These are phyloP conservation scores for Manduca sexta DNA, from an alignment of 1,140 invertebrate genomes.

Conservation along the genomic window DNA sequence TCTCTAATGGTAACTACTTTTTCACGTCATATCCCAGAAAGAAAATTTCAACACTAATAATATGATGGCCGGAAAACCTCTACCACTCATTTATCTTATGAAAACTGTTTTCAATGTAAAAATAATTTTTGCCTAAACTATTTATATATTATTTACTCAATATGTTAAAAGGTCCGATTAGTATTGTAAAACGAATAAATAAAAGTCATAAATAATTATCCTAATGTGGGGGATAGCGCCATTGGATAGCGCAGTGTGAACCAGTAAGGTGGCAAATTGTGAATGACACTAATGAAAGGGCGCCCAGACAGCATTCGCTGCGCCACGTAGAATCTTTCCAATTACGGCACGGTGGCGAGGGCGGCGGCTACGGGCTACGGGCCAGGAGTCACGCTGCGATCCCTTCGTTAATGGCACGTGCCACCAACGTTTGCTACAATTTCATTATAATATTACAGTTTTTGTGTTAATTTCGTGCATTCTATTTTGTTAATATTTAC, in stretches of 20 bases:
- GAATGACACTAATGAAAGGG: conserved; percentile 68
- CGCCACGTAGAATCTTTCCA: conserved; percentile 59
- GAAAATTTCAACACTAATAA: too few relatives aligned
- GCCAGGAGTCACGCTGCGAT: conserved; percentile 51
- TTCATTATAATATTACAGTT: conserved; percentile 31
- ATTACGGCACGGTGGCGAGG: conserved; percentile 34
- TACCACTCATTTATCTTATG: too few relatives aligned
- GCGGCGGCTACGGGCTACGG: conserved; percentile 27
- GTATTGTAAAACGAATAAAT: not conserved
- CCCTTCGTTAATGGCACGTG: conserved; percentile 58
- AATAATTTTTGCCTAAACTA: too few relatives aligned
- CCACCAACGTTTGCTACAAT: conserved; percentile 52
- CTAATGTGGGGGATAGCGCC: not conserved
- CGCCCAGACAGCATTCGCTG: conserved; percentile 46
- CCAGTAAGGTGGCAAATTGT: conserved; percentile 37
- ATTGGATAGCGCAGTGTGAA: conserved; percentile 8
- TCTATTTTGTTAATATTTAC: too few relatives aligned
- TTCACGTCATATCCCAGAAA: too few relatives aligned
- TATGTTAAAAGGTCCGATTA: too few relatives aligned
- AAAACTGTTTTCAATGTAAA: too few relatives aligned
- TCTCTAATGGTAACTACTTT: not conserved
- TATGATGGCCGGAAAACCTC: too few relatives aligned
- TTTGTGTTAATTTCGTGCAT: conserved; percentile 20
- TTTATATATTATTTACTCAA: too few relatives aligned
- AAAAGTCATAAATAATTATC: not conserved